These are phyloP conservation scores for Spodoptera litura DNA, from an alignment of 1,140 invertebrate genomes.

Conservation along the genomic window DNA sequence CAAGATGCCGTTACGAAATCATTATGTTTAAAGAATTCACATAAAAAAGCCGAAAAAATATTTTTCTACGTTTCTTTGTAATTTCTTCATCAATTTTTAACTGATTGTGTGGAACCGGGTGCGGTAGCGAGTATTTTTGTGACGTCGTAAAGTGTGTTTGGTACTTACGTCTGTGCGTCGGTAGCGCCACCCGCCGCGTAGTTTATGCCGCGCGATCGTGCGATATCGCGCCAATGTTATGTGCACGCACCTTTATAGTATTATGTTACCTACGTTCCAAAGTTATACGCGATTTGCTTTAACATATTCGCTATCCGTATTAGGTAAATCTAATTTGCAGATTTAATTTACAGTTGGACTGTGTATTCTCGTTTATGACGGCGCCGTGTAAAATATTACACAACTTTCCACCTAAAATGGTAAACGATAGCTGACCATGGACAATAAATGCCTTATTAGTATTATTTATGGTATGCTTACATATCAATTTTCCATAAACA, in stretches of 20 bases:
- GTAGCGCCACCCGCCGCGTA: slow-evolving; percentile 76
- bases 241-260: slow-evolving; percentile 57
- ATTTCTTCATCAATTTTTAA: slow-evolving; percentile 26
- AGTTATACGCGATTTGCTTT: slow-evolving; percentile 36
- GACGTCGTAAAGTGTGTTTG: slow-evolving; percentile 63
- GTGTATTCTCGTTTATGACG: slow-evolving; percentile 33
- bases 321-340: slow-evolving; percentile 47
- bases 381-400: background rate
- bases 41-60: slow-evolving; percentile 30
- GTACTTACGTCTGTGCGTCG: slow-evolving; percentile 32
- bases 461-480: slow-evolving; percentile 18
- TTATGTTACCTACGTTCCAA: slow-evolving; percentile 53
- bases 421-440: slow-evolving; percentile 19
- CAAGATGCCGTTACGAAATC: slow-evolving; percentile 42
- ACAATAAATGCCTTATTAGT: slow-evolving; percentile 38
- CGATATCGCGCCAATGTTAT: slow-evolving; percentile 61
- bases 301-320: slow-evolving; percentile 41
- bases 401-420: slow-evolving; percentile 2
- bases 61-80: background rate
- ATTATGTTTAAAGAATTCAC: slow-evolving; percentile 42
- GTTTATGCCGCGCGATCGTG: slow-evolving; percentile 72
- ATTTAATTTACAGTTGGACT: slow-evolving; percentile 26
- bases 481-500: background rate
- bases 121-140: slow-evolving; percentile 65
- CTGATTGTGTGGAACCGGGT: slow-evolving; percentile 48